phyloP scores from a whole-genome alignment of 2,113 vertebrate species.

The Silurus meridionalis region DNA sequence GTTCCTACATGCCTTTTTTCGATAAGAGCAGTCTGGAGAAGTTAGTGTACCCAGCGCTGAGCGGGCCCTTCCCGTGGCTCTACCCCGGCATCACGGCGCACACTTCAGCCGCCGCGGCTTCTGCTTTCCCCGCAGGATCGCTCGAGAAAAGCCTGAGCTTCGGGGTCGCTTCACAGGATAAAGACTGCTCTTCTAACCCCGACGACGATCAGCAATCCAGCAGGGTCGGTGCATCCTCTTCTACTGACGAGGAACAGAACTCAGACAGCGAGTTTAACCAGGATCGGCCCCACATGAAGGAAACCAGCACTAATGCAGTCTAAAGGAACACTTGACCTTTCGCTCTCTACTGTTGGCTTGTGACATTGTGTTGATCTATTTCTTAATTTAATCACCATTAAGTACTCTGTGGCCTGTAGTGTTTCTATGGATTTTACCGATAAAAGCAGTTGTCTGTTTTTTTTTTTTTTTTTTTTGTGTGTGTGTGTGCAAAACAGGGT shows the following conservation, averaged over 20 bases:
- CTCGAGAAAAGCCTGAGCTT: constrained; percentile 61
- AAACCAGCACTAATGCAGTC: constrained; percentile 43
- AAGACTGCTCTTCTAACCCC: constrained; percentile 57
- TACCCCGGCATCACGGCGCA: constrained; percentile 77
- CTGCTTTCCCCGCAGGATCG: constrained; percentile 78
- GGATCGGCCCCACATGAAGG: constrained; percentile 59
- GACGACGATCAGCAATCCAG: constrained; percentile 56
- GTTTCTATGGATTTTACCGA: constrained; percentile 50
- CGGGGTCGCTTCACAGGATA: constrained; percentile 55
- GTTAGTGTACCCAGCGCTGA: constrained; percentile 79
- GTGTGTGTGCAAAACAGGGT: constrained; percentile 43
- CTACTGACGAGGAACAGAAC: constrained; percentile 63
- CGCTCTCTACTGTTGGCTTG: constrained; percentile 51
- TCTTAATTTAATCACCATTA: constrained; percentile 48
- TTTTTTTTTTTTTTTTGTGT: constrained; percentile 23
- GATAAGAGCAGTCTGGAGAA: constrained; percentile 86
- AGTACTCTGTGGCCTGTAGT: constrained; percentile 48
- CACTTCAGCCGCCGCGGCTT: constrained; percentile 62
- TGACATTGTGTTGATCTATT: constrained; percentile 61
- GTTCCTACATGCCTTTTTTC: constrained; percentile 86
- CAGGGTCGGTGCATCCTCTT: constrained; percentile 58
- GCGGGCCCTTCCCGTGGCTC: constrained; percentile 81
- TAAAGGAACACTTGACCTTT: constrained; percentile 37
- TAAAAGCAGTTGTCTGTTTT: constrained; percentile 38
- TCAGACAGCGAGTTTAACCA: constrained; percentile 56